Evolutionary conservation across 2,888 invertebrate species (phyloP).

Genomic region (Thymelicus sylvestris): DNA sequence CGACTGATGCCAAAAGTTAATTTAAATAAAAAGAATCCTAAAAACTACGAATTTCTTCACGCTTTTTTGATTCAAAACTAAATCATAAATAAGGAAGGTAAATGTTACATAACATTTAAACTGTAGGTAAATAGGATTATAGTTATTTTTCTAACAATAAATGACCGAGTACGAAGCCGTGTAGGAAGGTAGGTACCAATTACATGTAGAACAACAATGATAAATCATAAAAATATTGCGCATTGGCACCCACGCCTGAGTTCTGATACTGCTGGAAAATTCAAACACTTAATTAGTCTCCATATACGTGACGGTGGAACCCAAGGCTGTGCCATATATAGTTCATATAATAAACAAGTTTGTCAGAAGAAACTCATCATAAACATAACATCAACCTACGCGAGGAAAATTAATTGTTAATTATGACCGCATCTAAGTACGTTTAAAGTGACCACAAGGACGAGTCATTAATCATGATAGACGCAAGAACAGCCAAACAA

Average conservation of each 20-base stretch:
- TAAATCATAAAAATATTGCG: slow-evolving; percentile 61
- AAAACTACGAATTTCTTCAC: not conserved
- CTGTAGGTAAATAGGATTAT: not conserved
- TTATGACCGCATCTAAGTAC: slow-evolving; percentile 47
- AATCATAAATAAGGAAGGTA: not conserved
- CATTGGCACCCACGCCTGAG: slow-evolving; percentile 62
- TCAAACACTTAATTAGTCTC: slow-evolving; percentile 78
- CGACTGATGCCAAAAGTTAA: not conserved
- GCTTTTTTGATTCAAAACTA: not conserved
- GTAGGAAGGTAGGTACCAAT: not conserved
- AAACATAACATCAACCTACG: slow-evolving; percentile 73
- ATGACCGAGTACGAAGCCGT: not conserved
- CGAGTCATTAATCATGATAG: slow-evolving; percentile 34
- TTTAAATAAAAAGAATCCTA: not conserved
- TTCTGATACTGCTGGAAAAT: slow-evolving; percentile 75
- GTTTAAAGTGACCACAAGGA: slow-evolving; percentile 45
- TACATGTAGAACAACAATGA: slow-evolving; percentile 46
- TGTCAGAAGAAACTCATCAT: slow-evolving; percentile 77
- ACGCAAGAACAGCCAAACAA: slow-evolving; percentile 11
- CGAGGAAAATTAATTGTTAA: slow-evolving; percentile 63
- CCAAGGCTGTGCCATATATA: slow-evolving; percentile 77
- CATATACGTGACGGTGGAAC: slow-evolving; percentile 71
- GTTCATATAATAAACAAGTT: slow-evolving; percentile 77
- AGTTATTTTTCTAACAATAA: slow-evolving; percentile 6
- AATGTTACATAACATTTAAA: not conserved